A percentile compares a stretch with the other conserved stretches of the same genome.
Evolutionary conservation across 2,797 vertebrate genomes (phyloP).

Genomic region (Sciurus vulgaris): DNA sequence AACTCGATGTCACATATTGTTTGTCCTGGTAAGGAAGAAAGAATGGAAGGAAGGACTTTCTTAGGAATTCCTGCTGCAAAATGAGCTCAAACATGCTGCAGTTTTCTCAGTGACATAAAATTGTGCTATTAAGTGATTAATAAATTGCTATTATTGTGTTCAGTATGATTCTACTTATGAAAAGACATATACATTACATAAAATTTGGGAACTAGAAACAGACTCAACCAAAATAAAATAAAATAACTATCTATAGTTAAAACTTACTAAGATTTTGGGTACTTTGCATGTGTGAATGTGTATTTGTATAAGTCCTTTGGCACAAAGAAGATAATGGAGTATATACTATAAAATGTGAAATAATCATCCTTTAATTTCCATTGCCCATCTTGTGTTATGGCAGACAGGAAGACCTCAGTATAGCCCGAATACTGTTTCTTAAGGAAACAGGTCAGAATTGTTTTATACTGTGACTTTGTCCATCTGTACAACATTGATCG

Average conservation of each 20-base stretch:
- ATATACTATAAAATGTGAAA: neutral
- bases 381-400: neutral
- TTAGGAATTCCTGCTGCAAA: constrained; percentile 14
- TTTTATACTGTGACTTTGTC: neutral
- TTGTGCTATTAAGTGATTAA: neutral
- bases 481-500: neutral
- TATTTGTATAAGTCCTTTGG: neutral
- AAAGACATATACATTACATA: neutral
- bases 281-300: neutral
- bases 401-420: neutral
- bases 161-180: neutral
- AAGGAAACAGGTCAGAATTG: neutral
- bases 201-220: neutral
- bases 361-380: neutral
- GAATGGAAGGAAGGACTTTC: neutral
- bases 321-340: neutral
- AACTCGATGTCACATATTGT: neutral
- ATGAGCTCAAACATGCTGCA: neutral
- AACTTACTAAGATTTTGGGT: neutral
- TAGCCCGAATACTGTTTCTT: neutral
- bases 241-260: neutral
- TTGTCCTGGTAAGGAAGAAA: neutral
- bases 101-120: neutral
- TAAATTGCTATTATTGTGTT: neutral
- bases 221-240: neutral